Percentiles rank a stretch among this genome's conserved stretches.
Evolutionary conservation across 2,888 invertebrate species (phyloP).

Genomic region (Prostheceraeus crozeri): DNA sequence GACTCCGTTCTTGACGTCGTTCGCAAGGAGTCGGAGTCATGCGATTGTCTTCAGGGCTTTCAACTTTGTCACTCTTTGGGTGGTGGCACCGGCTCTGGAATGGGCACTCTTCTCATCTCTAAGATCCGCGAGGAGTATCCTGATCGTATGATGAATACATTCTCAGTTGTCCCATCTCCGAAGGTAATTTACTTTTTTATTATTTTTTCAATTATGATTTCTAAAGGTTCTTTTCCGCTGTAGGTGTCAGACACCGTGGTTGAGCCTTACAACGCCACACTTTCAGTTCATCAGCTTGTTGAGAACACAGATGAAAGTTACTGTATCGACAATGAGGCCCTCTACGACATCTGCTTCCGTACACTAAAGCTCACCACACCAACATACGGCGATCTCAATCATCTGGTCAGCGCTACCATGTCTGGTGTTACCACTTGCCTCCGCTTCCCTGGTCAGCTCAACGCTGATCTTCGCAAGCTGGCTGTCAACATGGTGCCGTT

Average conservation of each 20-base stretch:
- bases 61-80: conserved; percentile 62
- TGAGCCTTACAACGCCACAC: conserved; percentile 39
- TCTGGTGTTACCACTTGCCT: conserved; percentile 38
- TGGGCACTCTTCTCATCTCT: conserved; percentile 26
- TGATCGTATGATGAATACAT: conserved; percentile 80
- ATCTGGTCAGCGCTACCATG: conserved; percentile 38
- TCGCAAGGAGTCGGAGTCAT: conserved; percentile 70
- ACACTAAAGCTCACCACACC: conserved; percentile 37
- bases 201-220: background rate
- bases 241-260: conserved; percentile 38
- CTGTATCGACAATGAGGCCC: conserved; percentile 39
- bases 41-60: conserved; percentile 75
- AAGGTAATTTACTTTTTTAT: no score
- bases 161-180: conserved; percentile 79
- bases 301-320: conserved; percentile 39
- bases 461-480: conserved; percentile 39
- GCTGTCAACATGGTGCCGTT: conserved; percentile 39
- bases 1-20: conserved; percentile 63
- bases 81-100: conserved; percentile 27
- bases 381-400: conserved; percentile 39
- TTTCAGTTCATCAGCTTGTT: conserved; percentile 37
- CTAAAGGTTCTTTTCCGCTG: conserved; percentile 62
- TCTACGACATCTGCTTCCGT: conserved; percentile 39
- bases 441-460: conserved; percentile 37
- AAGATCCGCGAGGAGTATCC: conserved; percentile 31